These are phyloP conservation scores for Patella pellucida DNA, from an alignment of 2,888 invertebrate genomes.

Conservation along the genomic window DNA sequence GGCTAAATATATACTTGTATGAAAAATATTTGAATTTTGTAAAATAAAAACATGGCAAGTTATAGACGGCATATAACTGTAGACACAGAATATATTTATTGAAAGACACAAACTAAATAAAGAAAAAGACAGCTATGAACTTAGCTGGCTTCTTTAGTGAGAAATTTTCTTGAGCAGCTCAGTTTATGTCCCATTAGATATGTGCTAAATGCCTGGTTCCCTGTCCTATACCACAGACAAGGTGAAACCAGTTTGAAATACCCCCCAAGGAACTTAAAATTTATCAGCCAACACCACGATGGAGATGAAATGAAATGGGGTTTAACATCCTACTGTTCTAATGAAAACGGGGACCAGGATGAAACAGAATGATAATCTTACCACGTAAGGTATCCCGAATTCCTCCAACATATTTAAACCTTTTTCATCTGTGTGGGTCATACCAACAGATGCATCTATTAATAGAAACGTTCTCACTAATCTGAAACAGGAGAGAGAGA, in stretches of 20 bases:
- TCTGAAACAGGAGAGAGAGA: constrained; percentile 48
- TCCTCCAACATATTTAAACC: constrained; percentile 65
- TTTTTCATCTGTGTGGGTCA: constrained; percentile 48
- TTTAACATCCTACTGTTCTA: constrained; percentile 28
- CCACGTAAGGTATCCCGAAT: constrained; percentile 57
- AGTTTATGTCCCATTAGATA: too few relatives aligned
- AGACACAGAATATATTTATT: too few relatives aligned
- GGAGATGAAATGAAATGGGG: constrained; percentile 20
- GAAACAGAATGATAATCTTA: constrained; percentile 38
- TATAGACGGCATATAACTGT: too few relatives aligned
- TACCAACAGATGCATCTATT: constrained; percentile 52
- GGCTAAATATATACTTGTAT: too few relatives aligned
- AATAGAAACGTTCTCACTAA: constrained; percentile 56
- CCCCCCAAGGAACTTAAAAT: not conserved
- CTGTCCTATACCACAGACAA: not conserved
- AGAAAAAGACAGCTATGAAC: too few relatives aligned
- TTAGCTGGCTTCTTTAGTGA: too few relatives aligned
- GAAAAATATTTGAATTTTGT: too few relatives aligned
- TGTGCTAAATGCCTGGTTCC: too few relatives aligned
- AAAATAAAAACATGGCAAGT: too few relatives aligned
- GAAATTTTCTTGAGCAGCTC: too few relatives aligned
- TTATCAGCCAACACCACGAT: too few relatives aligned
- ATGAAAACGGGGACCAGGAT: not conserved
- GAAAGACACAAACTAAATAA: too few relatives aligned
- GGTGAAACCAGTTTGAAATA: not conserved